Evolutionary conservation across 2,113 vertebrate genomes (phyloP).

Genomic region (Chionodraco myersi): DNA sequence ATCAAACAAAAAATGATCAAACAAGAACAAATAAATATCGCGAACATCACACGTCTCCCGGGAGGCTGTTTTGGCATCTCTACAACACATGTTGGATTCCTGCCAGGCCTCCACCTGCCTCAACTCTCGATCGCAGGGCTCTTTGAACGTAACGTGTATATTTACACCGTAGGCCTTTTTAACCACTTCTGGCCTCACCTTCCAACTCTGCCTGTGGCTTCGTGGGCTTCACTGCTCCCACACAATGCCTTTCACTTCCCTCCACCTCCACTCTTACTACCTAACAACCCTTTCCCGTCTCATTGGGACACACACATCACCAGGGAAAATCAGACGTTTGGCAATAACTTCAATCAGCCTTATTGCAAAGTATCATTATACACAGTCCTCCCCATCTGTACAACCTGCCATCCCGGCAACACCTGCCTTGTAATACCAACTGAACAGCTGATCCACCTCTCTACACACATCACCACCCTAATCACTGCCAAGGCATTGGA

Average conservation of each 20-base stretch:
- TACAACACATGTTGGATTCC: neutral
- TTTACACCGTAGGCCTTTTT: conserved; percentile 14
- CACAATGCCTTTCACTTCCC: neutral
- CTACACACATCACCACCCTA: conserved; percentile 21
- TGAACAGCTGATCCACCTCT: conserved; percentile 55
- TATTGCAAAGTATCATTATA: conserved; percentile 48
- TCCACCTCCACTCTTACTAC: conserved; percentile 10
- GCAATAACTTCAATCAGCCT: conserved; percentile 52
- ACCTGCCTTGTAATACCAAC: conserved; percentile 48
- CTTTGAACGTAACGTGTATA: conserved; percentile 12
- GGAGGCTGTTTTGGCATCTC: conserved; percentile 2
- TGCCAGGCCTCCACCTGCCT: neutral
- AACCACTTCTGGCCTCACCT: neutral
- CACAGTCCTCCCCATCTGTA: conserved; percentile 45
- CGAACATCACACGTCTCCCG: neutral
- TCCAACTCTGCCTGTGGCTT: neutral
- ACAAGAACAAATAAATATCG: neutral
- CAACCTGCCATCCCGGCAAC: conserved; percentile 44
- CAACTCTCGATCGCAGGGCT: conserved; percentile 3
- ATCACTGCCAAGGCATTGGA: conserved; percentile 26
- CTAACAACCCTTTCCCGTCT: conserved; percentile 29
- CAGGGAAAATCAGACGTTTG: conserved; percentile 27
- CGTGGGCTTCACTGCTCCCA: conserved; percentile 4
- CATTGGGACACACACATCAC: conserved; percentile 24
- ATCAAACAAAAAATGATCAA: neutral